A percentile compares a stretch with the other conserved stretches of the same genome.
These are phyloP conservation scores for Sturmia bella DNA, from an alignment of 2,888 invertebrate species.

Conservation along the genomic window DNA sequence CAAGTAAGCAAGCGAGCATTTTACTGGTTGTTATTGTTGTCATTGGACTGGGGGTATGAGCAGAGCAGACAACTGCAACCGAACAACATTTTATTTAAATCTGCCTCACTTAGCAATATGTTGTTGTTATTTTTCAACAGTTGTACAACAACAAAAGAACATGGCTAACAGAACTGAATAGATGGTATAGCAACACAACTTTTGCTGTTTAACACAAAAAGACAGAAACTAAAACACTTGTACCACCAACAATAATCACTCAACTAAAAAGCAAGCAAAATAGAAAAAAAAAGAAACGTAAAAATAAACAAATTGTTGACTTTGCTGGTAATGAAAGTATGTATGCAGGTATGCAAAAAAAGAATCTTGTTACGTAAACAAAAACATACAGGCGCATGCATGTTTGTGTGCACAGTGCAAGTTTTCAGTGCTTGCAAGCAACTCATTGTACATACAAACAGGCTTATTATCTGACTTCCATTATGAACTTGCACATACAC, in stretches of 20 bases:
- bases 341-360: not conserved
- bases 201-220: constrained; percentile 17
- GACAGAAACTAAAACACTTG: constrained; percentile 6
- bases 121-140: constrained; percentile 69
- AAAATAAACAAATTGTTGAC: not conserved
- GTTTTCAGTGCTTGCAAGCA: too few relatives aligned
- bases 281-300: not conserved
- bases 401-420: too few relatives aligned
- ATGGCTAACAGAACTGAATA: constrained; percentile 71
- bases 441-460: too few relatives aligned
- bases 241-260: constrained; percentile 9
- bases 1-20: too few relatives aligned
- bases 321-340: not conserved
- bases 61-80: too few relatives aligned
- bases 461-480: too few relatives aligned
- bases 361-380: not conserved
- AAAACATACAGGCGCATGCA: not conserved
- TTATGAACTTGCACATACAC: too few relatives aligned
- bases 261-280: constrained; percentile 23
- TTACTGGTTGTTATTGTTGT: too few relatives aligned
- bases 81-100: too few relatives aligned
- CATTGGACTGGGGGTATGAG: too few relatives aligned
- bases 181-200: constrained; percentile 58
- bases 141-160: constrained; percentile 72
- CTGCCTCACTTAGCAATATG: not conserved